Evolutionary conservation across 2,888 invertebrate genomes (phyloP).

Genomic region (Eupithecia dodoneata): DNA sequence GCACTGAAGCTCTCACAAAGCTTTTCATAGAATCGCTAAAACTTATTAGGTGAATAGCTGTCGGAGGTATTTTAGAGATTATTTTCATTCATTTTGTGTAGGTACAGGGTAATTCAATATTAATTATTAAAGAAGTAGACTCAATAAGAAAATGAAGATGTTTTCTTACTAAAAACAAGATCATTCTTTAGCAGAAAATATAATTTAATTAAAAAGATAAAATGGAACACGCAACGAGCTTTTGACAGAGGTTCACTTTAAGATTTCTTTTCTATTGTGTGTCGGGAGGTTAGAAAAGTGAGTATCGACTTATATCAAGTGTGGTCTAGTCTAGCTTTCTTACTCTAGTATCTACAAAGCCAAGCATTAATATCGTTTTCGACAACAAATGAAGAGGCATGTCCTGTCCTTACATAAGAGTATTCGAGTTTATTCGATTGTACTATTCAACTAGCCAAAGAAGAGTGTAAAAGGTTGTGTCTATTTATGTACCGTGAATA

Average conservation of each 20-base stretch:
- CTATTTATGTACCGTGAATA: conserved; percentile 66
- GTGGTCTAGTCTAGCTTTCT: not conserved
- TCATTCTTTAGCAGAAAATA: not conserved
- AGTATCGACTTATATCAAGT: not conserved
- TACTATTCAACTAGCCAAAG: conserved; percentile 44
- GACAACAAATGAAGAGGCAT: conserved; percentile 3
- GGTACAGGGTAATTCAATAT: not conserved
- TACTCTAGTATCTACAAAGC: not conserved
- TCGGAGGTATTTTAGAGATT: not conserved
- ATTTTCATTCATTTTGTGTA: not conserved
- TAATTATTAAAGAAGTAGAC: not conserved
- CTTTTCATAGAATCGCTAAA: conserved; percentile 7
- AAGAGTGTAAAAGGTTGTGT: conserved; percentile 58
- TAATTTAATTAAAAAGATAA: not conserved
- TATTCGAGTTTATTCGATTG: conserved; percentile 25
- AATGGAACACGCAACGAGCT: not conserved
- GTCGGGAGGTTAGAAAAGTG: not conserved
- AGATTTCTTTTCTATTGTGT: not conserved
- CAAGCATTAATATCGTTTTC: not conserved
- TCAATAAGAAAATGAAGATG: not conserved
- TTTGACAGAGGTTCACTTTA: not conserved
- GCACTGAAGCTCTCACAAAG: conserved; percentile 14
- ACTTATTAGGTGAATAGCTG: conserved; percentile 8
- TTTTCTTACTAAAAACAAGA: not conserved
- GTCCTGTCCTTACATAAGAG: conserved; percentile 1